A percentile compares a stretch with the other conserved stretches of the same genome.
Conservation (phyloP, 2,797 vertebrate species). For the Delichon dasypus region DNA sequence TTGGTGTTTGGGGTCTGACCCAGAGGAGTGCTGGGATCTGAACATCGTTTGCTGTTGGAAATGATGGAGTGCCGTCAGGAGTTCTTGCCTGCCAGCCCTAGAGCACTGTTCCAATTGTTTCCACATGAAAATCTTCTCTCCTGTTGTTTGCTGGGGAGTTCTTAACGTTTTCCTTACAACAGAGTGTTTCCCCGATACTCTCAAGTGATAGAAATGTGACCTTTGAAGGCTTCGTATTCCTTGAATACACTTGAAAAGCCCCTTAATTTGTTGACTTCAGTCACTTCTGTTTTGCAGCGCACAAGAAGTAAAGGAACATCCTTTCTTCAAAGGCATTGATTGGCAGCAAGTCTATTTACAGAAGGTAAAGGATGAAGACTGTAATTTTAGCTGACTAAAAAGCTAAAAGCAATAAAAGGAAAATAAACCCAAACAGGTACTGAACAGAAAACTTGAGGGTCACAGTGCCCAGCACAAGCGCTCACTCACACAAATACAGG, state of each 20-base stretch:
- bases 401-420: neutral
- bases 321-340: constrained; percentile 94
- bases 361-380: constrained; percentile 81
- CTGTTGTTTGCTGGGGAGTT: neutral
- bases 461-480: neutral
- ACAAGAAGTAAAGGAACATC: constrained; percentile 91
- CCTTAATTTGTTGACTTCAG: neutral
- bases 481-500: fast-evolving
- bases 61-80: neutral
- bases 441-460: neutral
- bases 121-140: neutral
- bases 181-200: neutral
- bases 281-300: constrained; percentile 77
- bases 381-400: neutral
- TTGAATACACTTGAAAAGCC: neutral
- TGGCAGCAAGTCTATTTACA: constrained; percentile 98
- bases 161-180: neutral
- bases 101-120: neutral
- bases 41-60: neutral
- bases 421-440: neutral
- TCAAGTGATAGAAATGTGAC: neutral
- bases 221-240: neutral
- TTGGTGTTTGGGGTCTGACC: neutral
- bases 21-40: neutral
- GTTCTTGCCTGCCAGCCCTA: neutral